Percentiles rank a stretch among this genome's conserved stretches.
phyloP scores from a whole-genome alignment of 2,888 invertebrate genomes.

The Drosophila setosimentum region DNA sequence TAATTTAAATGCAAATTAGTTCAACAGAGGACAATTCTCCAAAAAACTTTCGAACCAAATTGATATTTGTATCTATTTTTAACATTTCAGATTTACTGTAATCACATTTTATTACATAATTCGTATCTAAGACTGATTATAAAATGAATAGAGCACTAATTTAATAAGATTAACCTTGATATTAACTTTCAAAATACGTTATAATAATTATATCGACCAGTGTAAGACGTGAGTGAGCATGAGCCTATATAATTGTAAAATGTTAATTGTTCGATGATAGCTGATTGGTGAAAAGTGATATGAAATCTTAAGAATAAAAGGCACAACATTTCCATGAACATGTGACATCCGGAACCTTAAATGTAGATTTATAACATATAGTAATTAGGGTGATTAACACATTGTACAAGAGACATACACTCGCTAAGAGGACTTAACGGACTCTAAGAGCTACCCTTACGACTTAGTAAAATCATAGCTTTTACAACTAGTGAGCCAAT shows the following conservation, averaged over 20 bases:
- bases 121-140: not conserved
- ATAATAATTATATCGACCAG: conserved; percentile 26
- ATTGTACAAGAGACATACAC: conserved; percentile 47
- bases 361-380: conserved; percentile 6
- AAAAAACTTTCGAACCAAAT: not conserved
- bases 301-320: conserved; percentile 53
- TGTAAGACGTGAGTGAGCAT: conserved; percentile 22
- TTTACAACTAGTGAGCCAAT: conserved; percentile 8
- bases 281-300: conserved; percentile 4
- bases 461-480: conserved; percentile 75
- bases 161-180: conserved; percentile 13
- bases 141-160: conserved; percentile 2
- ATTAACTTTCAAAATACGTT: conserved; percentile 29
- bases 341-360: conserved; percentile 73
- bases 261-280: conserved; percentile 11
- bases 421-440: conserved; percentile 25
- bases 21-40: not conserved
- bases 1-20: not conserved
- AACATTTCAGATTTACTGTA: conserved; percentile 2
- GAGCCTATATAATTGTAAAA: conserved; percentile 1
- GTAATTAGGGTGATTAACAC: conserved; percentile 43
- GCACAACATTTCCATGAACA: conserved; percentile 66
- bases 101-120: conserved; percentile 15
- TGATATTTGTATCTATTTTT: not conserved
- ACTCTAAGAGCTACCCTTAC: conserved; percentile 66